Base-by-base conservation (phyloP, 2,888 invertebrate genomes). In the Archips crataeganus region DNA sequence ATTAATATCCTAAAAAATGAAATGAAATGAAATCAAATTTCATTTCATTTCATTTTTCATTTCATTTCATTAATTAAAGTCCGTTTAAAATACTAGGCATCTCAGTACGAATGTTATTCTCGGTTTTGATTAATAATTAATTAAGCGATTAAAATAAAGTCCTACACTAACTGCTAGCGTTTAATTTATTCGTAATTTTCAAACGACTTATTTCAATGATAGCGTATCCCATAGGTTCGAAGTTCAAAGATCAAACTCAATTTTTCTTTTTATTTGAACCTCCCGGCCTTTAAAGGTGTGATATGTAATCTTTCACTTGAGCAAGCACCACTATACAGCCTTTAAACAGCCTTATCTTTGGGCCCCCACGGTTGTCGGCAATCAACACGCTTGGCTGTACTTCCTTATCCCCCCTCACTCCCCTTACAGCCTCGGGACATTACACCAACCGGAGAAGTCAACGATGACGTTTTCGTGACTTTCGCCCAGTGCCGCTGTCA, bases 301-400 rank as follows among this genome's bases (percentile, higher is more conserved):
- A 42, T 67, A 57, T 42, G 42, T 0, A 39, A 42, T 42, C 42
- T 54, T 63, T 49, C 64, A 65, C 8, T 32, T 5, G 6, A 57
- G 11, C 8, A 67, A 13, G 42, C 23, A 57, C 4, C 54, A 3
- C 66, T 54, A 23, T 34, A 49, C 54, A 4, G 39, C 23, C 39
- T 54, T 66, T 66, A 23, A 54, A 67, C 54, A 67, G 11, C 32
- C 57, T 67, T 57, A 57, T 67, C 66, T 42, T 23, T 11, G 66
- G 6, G 47, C 32, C 51, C 51, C 39, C 66, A 42, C 57, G 57
- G 42, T 57, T 57, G 66, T 54, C 54, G 23, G 54, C 66, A 67
- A 67, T 67, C 66, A 67, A 36, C 66, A 57, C 66, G 66, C 66
- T 57, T 67, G 57, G 42, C 66, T 57, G 66, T 67, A 23, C 57